These are phyloP conservation scores for Ormia ochracea DNA, from an alignment of 2,888 invertebrate species.

Conservation along the genomic window DNA sequence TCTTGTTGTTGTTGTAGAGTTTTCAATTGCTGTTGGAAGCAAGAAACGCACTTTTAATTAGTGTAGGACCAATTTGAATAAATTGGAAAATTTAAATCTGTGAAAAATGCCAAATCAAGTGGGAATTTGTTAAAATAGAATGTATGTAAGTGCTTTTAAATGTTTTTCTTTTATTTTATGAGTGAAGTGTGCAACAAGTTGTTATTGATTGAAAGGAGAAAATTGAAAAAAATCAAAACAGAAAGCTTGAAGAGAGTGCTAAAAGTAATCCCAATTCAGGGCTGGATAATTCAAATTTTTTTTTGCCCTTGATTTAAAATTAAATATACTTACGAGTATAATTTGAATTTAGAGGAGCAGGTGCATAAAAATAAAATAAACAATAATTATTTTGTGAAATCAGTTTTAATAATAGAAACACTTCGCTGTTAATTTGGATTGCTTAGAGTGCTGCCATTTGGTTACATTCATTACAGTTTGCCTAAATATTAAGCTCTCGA, in stretches of 20 bases:
- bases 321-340: background rate
- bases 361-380: too few species aligned
- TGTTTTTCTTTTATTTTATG: background rate
- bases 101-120: background rate
- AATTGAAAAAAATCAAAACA: background rate
- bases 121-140: background rate
- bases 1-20: conserved; percentile 12
- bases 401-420: too few species aligned
- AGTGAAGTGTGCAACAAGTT: conserved; percentile 48
- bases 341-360: too few species aligned
- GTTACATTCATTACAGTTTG: too few species aligned
- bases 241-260: background rate
- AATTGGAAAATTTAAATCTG: background rate
- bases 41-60: conserved; percentile 1
- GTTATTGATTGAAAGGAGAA: conserved; percentile 19
- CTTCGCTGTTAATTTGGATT: too few species aligned
- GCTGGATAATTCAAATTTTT: background rate
- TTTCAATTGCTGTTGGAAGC: conserved; percentile 29
- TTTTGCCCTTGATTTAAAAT: background rate
- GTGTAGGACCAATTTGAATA: background rate
- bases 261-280: background rate
- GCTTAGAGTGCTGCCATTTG: too few species aligned
- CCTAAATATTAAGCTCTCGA: too few species aligned
- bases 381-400: too few species aligned
- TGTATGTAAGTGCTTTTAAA: too few species aligned